Evolutionary conservation across 1,140 invertebrate genomes (phyloP), one percentile per base, ranked within the genome.

Genomic region (Nasonia vitripennis): DNA sequence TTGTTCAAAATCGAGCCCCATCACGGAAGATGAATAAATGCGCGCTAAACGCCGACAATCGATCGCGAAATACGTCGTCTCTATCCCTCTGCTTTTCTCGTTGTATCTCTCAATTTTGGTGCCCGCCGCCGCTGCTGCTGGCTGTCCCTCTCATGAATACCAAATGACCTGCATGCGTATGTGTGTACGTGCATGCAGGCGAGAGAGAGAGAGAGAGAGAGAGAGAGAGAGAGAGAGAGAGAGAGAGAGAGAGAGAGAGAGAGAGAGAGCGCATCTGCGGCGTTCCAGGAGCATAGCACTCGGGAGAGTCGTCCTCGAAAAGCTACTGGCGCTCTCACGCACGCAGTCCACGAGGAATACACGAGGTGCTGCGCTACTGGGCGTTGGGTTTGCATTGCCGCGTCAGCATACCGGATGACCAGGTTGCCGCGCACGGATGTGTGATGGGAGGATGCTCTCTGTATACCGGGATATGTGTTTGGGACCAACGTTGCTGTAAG

Each of bases 41-140:
- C 23, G n/a, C 90, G 89, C 89, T 90, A 92, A 92, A 90, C 90
- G 90, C 89, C 90, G 89, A 91, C 91, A 92, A 92, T 92, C 92
- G 91, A 92, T 92, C 34, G 91, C 89, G 88, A 90, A 87, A 89
- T 88, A 88, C 89, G 23, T 71, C 89, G 89, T 68, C 67, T 68
- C 1, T 11, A n/a, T 31, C 27, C 20, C 68, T 34, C 68, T 51
- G 41, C 45, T 51, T 77, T 89, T 92, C 55, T 91, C 91, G 90
- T 89, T 91, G 91, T 91, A 91, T 91, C 91, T 92, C 91, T 92
- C 90, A 92, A 92, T 92, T 92, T 91, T 88, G 91, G 89, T 45
- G 41, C 41, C 41, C 41, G 9, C 41, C 10, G 41, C 41, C 86
- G 85, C 86, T 86, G 90, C 89, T 91, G 55, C 17, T 62, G 41